Evolutionary conservation across 2,797 vertebrate species (phyloP).

Genomic region (Melanotaenia boesemani): DNA sequence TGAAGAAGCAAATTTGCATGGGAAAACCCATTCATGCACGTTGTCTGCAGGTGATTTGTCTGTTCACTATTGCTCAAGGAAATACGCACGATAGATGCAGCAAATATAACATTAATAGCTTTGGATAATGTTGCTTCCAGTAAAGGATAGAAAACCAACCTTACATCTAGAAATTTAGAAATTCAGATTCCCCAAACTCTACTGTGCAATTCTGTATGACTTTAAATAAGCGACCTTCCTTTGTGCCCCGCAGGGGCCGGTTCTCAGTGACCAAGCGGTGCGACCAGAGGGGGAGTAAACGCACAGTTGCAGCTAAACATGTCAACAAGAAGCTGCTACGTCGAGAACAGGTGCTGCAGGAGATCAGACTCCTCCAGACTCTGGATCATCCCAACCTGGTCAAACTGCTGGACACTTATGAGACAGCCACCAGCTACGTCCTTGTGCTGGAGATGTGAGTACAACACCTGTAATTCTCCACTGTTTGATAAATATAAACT

Average conservation of each 20-base stretch:
- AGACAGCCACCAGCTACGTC: conserved; percentile 92
- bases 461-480: neutral
- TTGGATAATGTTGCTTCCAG: neutral
- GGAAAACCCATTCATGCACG: neutral
- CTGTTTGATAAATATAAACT: neutral
- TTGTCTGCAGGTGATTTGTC: neutral
- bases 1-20: neutral
- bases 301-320: conserved; percentile 92
- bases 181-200: neutral
- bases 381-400: conserved; percentile 95
- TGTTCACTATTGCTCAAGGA: neutral
- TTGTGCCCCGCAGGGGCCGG: conserved; percentile 85
- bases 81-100: neutral
- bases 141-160: neutral
- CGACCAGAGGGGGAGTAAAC: conserved; percentile 94
- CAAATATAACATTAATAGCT: neutral
- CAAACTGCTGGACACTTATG: conserved; percentile 92
- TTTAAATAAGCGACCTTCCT: neutral
- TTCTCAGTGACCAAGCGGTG: conserved; percentile 97
- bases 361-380: conserved; percentile 92
- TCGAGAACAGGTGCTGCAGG: conserved; percentile 94
- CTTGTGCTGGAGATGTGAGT: conserved; percentile 95
- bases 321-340: conserved; percentile 97
- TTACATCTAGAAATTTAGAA: neutral
- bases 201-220: no score